Percentiles rank a stretch among this genome's conserved stretches.
These are phyloP conservation scores for Andrena chrysosceles DNA, from an alignment of 2,888 invertebrate genomes.

Conservation along the genomic window DNA sequence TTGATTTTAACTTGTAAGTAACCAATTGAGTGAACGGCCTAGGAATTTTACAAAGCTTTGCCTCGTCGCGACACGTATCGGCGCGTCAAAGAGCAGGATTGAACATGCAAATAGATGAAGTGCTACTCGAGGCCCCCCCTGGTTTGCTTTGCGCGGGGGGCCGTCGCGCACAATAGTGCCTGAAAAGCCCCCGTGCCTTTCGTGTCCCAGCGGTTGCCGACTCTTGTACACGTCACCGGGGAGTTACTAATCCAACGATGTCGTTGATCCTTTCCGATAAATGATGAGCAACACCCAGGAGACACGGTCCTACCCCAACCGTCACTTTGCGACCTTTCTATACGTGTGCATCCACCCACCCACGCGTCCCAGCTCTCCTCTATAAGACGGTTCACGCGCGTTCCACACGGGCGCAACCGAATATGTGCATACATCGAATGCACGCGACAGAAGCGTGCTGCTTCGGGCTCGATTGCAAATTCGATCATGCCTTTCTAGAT, in stretches of 20 bases:
- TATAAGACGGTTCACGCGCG: neutral
- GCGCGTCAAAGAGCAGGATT: constrained; percentile 41
- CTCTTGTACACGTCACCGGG: constrained; percentile 45
- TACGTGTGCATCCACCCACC: neutral
- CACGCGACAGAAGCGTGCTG: constrained; percentile 19
- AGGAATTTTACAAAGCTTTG: no score
- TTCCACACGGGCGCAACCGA: neutral
- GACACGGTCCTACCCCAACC: constrained; percentile 58
- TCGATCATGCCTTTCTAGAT: constrained; percentile 45
- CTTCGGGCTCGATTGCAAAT: constrained; percentile 36
- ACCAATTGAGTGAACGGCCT: no score
- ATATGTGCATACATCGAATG: neutral
- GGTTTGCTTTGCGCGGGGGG: no score
- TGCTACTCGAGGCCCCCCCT: constrained; percentile 17
- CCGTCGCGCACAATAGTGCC: no score
- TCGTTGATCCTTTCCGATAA: constrained; percentile 64
- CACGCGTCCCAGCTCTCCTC: neutral
- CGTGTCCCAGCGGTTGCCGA: constrained; percentile 18
- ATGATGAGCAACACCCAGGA: constrained; percentile 59
- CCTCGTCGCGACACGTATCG: constrained; percentile 2
- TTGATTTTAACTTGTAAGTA: no score
- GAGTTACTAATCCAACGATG: constrained; percentile 57
- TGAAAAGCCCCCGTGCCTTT: neutral
- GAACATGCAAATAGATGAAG: constrained; percentile 47
- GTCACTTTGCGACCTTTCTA: constrained; percentile 30